phyloP scores from a whole-genome alignment of 2,888 invertebrate species.

The Acholoe squamosa region DNA sequence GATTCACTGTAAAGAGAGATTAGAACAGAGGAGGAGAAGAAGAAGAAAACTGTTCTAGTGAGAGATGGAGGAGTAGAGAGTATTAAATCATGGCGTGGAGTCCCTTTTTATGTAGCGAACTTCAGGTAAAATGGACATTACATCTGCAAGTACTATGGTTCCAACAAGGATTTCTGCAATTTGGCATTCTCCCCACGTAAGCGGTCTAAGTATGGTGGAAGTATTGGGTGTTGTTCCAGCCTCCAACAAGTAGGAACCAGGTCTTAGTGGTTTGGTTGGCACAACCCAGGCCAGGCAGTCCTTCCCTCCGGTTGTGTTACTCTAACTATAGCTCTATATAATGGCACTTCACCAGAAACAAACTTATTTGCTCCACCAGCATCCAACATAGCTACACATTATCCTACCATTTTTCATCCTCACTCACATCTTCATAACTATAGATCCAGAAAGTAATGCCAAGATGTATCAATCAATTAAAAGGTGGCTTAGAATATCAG shows the following conservation, averaged over 20 bases:
- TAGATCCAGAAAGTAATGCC: not conserved
- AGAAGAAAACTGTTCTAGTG: not conserved
- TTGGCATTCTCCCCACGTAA: slow-evolving; percentile 45
- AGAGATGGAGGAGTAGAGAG: not conserved
- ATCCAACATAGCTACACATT: not conserved
- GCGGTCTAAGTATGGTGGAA: not conserved
- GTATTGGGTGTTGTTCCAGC: not conserved
- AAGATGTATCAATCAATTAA: not conserved
- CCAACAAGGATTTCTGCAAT: not conserved
- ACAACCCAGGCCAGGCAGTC: not conserved
- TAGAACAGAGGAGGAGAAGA: not conserved
- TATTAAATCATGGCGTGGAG: not conserved
- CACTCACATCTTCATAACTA: not conserved
- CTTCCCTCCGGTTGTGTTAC: not conserved
- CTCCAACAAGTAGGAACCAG: not conserved
- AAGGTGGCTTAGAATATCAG: not conserved
- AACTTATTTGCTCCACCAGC: not conserved
- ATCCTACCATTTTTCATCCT: not conserved
- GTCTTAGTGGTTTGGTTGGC: not conserved
- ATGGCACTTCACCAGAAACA: not conserved
- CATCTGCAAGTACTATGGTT: not conserved
- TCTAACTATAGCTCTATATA: too few relatives aligned
- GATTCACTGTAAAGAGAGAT: not conserved
- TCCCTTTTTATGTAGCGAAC: not conserved
- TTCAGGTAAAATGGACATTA: slow-evolving; percentile 41